Conservation (phyloP, 1,140 invertebrate species). For the Megalonaias nervosa region DNA sequence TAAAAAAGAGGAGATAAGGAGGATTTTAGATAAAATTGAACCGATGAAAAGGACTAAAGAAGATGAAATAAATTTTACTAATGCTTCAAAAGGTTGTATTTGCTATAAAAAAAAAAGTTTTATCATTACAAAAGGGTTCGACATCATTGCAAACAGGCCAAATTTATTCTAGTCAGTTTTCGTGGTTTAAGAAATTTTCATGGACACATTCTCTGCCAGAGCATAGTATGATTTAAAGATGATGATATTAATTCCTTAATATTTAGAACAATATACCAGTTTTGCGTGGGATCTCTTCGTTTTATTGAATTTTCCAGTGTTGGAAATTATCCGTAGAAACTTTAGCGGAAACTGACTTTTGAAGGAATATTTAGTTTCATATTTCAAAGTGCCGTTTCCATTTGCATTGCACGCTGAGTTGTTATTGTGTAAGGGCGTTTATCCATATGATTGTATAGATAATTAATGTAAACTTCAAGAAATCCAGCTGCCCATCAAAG, state of each 20-base stretch:
- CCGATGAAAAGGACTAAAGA: background rate
- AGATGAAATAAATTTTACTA: slow-evolving; percentile 11
- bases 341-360: no score
- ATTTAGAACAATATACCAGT: slow-evolving; percentile 14
- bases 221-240: slow-evolving; percentile 13
- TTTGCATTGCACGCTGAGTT: no score
- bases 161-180: background rate
- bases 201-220: background rate
- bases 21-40: no score
- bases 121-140: slow-evolving; percentile 2
- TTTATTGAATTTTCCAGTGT: no score
- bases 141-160: slow-evolving; percentile 15
- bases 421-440: background rate
- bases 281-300: background rate
- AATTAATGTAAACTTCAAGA: no score
- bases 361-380: no score
- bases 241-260: slow-evolving; percentile 9
- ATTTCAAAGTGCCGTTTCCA: no score
- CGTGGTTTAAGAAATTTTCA: no score
- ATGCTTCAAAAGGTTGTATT: slow-evolving; percentile 6
- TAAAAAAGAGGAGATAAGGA: no score
- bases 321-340: no score
- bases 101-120: slow-evolving; percentile 36
- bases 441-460: background rate
- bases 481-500: no score